These are phyloP conservation scores for Trachymyrmex cornetzi DNA, from an alignment of 1,140 invertebrate genomes.

Conservation along the genomic window DNA sequence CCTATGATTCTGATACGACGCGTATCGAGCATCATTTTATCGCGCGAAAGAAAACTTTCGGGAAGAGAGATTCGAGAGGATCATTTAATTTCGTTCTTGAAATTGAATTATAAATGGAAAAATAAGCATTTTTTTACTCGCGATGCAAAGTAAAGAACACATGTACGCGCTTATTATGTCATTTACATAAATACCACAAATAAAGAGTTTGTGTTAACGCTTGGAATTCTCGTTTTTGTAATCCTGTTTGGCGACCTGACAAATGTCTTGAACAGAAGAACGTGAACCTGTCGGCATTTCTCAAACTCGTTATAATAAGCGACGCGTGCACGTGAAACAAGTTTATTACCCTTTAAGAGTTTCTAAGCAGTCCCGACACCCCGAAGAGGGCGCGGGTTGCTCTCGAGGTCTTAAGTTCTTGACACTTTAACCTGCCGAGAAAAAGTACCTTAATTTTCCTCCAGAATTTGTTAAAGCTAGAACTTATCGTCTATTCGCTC, in stretches of 20 bases:
- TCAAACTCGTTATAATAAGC: constrained; percentile 78
- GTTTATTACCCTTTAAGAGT: constrained; percentile 80
- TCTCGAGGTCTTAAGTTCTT: constrained; percentile 80
- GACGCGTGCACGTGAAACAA: constrained; percentile 80
- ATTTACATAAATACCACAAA: not conserved
- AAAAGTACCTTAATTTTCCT: constrained; percentile 69
- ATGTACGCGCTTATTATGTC: not conserved
- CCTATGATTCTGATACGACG: constrained; percentile 51
- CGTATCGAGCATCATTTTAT: not conserved
- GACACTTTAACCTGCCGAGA: constrained; percentile 79
- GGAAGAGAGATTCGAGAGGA: not conserved
- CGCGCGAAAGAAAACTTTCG: not conserved
- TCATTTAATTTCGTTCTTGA: not conserved
- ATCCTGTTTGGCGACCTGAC: constrained; percentile 55
- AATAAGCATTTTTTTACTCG: not conserved
- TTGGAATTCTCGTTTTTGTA: constrained; percentile 41
- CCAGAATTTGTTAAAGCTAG: constrained; percentile 32
- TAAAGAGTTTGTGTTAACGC: not conserved
- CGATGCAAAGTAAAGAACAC: not conserved
- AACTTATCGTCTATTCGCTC: constrained; percentile 11
- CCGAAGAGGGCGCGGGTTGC: constrained; percentile 65
- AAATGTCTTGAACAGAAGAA: constrained; percentile 56
- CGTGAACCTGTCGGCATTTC: constrained; percentile 69
- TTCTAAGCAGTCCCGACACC: constrained; percentile 76
- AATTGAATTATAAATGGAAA: not conserved